A percentile compares a stretch with the other conserved stretches of the same genome.
Evolutionary conservation across 2,113 vertebrate species (phyloP).

Genomic region (Asarcornis scutulata): DNA sequence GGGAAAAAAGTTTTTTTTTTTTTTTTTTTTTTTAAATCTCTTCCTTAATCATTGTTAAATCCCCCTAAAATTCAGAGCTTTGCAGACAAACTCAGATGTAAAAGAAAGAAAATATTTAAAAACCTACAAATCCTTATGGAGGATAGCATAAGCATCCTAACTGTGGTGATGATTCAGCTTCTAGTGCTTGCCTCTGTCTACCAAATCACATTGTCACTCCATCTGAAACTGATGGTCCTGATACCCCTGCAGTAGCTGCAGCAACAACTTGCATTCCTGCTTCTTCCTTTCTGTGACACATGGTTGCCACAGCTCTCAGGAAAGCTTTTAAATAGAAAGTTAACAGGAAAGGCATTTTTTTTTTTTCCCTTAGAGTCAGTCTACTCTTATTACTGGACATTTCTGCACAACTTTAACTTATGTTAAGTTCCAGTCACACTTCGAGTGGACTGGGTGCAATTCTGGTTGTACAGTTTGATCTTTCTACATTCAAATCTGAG

Average conservation of each 20-base stretch:
- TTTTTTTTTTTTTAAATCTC: neutral
- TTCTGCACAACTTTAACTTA: slow-evolving; percentile 8
- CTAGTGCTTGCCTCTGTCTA: neutral
- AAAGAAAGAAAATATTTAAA: neutral
- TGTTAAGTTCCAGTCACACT: slow-evolving; percentile 42
- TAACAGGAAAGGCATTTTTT: neutral
- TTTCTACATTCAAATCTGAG: slow-evolving; percentile 60
- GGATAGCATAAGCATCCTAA: neutral
- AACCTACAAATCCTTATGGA: neutral
- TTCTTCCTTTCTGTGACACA: neutral
- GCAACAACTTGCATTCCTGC: neutral
- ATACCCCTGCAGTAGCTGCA: neutral
- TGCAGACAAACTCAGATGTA: neutral
- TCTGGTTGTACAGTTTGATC: slow-evolving; percentile 40
- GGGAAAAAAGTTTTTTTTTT: neutral
- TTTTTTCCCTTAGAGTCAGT: neutral
- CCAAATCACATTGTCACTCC: neutral
- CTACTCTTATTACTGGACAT: neutral
- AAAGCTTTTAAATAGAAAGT: neutral
- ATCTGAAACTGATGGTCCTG: neutral
- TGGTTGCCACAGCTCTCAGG: neutral
- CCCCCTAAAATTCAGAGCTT: slow-evolving; percentile 4
- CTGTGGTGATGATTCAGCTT: neutral
- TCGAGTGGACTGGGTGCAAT: slow-evolving; percentile 3
- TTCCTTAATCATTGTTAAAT: slow-evolving; percentile 34